Conservation (phyloP, 2,797 vertebrate genomes). For the Trachops cirrhosus region DNA sequence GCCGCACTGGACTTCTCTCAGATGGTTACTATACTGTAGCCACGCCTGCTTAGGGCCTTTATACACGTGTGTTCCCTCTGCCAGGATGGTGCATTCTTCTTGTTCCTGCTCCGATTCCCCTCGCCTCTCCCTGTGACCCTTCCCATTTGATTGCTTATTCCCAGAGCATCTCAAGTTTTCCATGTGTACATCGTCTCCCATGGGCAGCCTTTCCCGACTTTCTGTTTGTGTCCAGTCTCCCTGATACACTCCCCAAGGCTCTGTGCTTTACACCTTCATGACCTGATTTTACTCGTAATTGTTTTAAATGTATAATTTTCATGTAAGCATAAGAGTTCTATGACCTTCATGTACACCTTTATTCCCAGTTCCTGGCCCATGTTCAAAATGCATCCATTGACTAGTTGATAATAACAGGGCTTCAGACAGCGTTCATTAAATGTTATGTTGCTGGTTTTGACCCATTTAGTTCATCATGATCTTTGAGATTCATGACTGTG, state of each 20-base stretch:
- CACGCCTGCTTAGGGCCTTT: neutral
- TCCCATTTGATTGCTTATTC: neutral
- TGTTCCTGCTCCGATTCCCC: neutral
- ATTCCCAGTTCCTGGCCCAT: neutral
- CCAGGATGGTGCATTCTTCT: too few relatives aligned
- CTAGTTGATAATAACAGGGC: neutral
- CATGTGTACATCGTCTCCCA: fast-evolving
- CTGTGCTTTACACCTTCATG: neutral
- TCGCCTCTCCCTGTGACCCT: neutral
- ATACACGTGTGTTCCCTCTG: neutral
- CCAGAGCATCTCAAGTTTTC: neutral
- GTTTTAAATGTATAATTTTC: neutral
- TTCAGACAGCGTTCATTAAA: neutral
- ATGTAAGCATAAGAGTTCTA: neutral
- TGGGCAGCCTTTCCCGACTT: neutral
- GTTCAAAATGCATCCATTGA: neutral
- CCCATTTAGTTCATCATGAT: neutral
- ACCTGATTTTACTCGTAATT: neutral
- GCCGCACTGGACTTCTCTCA: neutral
- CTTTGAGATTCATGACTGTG: neutral
- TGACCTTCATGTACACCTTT: neutral
- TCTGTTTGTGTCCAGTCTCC: neutral
- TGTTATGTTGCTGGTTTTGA: neutral
- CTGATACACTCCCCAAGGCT: neutral
- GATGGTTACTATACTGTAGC: neutral